Percentiles rank a stretch among this genome's conserved stretches.
Conservation (phyloP, 2,797 vertebrate genomes). For the Cossypha caffra region DNA sequence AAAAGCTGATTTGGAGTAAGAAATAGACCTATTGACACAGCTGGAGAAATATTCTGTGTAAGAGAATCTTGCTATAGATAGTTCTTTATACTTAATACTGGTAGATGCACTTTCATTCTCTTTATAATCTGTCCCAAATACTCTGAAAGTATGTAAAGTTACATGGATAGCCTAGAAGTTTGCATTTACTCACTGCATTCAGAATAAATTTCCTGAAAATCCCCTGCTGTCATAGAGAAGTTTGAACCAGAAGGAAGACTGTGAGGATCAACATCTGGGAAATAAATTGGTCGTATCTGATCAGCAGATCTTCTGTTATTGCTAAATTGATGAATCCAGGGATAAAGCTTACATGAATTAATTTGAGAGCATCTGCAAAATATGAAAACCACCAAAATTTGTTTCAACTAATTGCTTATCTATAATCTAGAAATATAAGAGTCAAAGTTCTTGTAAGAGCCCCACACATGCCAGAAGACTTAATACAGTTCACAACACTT, state of each 20-base stretch:
- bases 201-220: constrained; percentile 96
- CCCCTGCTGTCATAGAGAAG: constrained; percentile 98
- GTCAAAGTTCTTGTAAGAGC: background rate
- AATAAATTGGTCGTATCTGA: constrained; percentile 91
- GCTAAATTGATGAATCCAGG: constrained; percentile 99
- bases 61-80: background rate
- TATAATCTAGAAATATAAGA: background rate
- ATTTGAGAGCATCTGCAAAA: constrained; percentile 92
- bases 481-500: background rate
- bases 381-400: constrained; percentile 45
- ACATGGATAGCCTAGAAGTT: background rate
- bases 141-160: background rate
- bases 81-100: background rate
- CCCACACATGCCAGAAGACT: background rate
- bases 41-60: background rate
- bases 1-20: background rate
- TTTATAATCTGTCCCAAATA: background rate
- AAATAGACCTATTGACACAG: background rate
- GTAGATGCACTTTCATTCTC: background rate
- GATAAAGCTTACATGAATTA: constrained; percentile 92
- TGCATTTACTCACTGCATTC: constrained; percentile 84
- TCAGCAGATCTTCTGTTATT: constrained; percentile 95
- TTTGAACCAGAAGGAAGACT: constrained; percentile 89
- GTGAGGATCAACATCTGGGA: constrained; percentile 96
- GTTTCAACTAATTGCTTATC: constrained; percentile 24